Base-by-base conservation (phyloP, 2,113 vertebrate genomes). In the Gavialis gangeticus region DNA sequence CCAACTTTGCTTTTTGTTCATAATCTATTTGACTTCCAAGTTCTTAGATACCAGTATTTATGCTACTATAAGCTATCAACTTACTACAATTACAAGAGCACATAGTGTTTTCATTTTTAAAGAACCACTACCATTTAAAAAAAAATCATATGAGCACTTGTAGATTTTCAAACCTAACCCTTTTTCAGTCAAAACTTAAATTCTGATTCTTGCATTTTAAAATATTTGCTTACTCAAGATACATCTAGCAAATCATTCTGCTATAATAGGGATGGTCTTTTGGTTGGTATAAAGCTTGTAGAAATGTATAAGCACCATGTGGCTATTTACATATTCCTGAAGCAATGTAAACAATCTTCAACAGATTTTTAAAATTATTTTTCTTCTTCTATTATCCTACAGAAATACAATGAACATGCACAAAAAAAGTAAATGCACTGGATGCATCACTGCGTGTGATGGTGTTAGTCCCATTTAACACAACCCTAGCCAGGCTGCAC, bases 391-490 rank as follows among this genome's bases (percentile, higher is more conserved):
- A 2, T 86, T 90, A 28, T 75, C 46, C 87, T 59, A 22, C 27
- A 82, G 77, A 77, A 89, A 69, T 75, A 75, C 85, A 95, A 95
- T 91, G 88, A 96, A 92, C 90, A 89, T 0, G 1, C 58, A 88
- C 95, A 91, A 73, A 84, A 75, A n/a, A 92, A 71, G 59, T 5
- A 79, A 93, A 82, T 18, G 78, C 62, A 85, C 64, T 90, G 91
- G 94, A 82, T 93, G 95, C 86, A 73, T 88, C 76, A 37, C 73
- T 92, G 46, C 46, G 9, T 9, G 46, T 46, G 46, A 46, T 46
- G 91, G 88, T 96, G 91, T 91, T 90, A 76, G 28, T 95, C 91
- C 96, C n/a, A 14, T 79, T 96, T 67, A 77, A 94, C 85, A 89
- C 89, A 92, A 59, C 80, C 77, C 25, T 1, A 89, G 91, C 79